Conservation (phyloP, 2,888 invertebrate species). For the Diachrysia chrysitis region DNA sequence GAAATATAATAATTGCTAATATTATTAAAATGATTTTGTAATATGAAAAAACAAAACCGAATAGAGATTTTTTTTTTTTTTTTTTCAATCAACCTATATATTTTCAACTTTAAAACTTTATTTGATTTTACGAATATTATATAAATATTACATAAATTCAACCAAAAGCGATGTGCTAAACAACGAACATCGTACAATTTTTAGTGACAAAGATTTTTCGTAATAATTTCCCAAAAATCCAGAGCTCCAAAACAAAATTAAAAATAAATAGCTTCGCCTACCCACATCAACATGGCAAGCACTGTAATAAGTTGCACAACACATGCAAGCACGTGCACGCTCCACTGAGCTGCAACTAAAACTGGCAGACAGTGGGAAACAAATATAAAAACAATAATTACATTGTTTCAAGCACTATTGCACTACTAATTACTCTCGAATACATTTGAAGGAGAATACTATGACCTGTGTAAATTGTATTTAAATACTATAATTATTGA, state of each 20-base stretch:
- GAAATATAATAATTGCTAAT: too few species aligned
- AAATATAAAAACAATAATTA: constrained; percentile 63
- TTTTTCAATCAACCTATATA: too few species aligned
- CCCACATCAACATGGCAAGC: constrained; percentile 40
- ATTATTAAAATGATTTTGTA: too few species aligned
- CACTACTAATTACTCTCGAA: constrained; percentile 64
- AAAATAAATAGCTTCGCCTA: constrained; percentile 60
- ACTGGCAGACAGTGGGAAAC: constrained; percentile 63
- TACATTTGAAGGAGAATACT: constrained; percentile 13
- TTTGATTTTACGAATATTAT: too few species aligned
- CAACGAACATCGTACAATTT: not conserved
- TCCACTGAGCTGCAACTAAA: constrained; percentile 27
- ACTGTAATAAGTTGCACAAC: constrained; percentile 31
- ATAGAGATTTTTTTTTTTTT: too few species aligned
- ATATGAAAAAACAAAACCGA: too few species aligned
- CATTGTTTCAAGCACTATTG: constrained; percentile 63
- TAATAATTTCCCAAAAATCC: constrained; percentile 55
- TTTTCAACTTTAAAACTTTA: too few species aligned
- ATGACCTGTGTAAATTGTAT: constrained; percentile 20
- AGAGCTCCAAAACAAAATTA: constrained; percentile 68
- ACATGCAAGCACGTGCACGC: constrained; percentile 21
- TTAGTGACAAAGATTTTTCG: not conserved
- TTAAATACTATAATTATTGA: too few species aligned
- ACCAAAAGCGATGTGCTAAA: not conserved
- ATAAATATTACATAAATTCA: not conserved